Evolutionary conservation across 2,797 vertebrate genomes (phyloP), one percentile per base, ranked within the genome.

Genomic region (Austrolebias charrua): DNA sequence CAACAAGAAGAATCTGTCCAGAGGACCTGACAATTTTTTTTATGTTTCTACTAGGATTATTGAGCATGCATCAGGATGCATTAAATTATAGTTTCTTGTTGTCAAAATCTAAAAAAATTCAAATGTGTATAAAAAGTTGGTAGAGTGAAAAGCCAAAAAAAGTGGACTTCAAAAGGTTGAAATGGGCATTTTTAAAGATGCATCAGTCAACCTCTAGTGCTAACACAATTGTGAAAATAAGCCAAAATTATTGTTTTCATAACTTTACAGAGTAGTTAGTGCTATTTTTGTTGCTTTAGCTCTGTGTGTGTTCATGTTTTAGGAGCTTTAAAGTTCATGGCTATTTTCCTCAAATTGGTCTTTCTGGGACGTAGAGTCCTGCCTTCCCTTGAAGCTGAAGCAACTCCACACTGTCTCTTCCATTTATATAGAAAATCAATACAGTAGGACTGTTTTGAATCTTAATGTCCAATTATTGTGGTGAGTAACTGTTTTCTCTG

Each of bases 381-480:
- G 46, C 11, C 46, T 19, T 20, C 19, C 18, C 46, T n/a, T 11
- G 46, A 47, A 47, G 18, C 46, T 47, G 46, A 47, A 45, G 6
- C 43, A 44, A 18, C 43, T 44, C 43, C 14, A 44, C 43, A 43
- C 15, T 16, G 43, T 45, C 43, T 45, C 43, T 7, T 45, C 43
- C 16, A 45, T n/a, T 45, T 9, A 45, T n/a, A 45, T 18, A 47
- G n/a, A 47, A 47, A 47, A 47, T 47, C 46, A 47, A 47, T 47
- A 20, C 46, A 47, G 46, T 47, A 4, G 18, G 16, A 19, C 46
- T 47, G 46, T 47, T 47, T 47, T 47, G 46, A 47, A 47, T 60
- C 77, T 83, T 80, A 80, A 73, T 63, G 46, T 47, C 46, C 46
- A 47, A 47, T 47, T 47, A 47, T 47, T 47, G 46, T 19, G 46